Evolutionary conservation across 2,113 vertebrate genomes (phyloP).

Genomic region (Pomatostomus ruficeps): DNA sequence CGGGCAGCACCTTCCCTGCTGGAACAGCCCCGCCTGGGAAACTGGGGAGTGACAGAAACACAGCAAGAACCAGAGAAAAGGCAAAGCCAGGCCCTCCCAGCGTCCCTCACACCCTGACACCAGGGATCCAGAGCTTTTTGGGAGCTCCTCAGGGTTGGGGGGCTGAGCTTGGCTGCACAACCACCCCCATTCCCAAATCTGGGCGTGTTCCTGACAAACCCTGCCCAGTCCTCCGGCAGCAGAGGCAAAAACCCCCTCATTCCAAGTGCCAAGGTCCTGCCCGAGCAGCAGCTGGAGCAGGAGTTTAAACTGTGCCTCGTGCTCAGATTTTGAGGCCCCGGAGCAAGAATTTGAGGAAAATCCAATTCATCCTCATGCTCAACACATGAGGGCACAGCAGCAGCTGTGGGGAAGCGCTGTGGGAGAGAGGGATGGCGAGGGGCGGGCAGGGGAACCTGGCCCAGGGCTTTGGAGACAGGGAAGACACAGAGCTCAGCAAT

Average conservation of each 20-base stretch:
- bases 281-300: background rate
- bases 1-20: background rate
- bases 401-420: background rate
- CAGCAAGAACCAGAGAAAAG: background rate
- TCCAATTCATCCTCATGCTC: background rate
- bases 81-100: background rate
- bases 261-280: background rate
- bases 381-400: background rate
- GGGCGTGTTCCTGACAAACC: accelerated
- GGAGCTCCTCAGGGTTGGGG: background rate
- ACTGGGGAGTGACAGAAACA: background rate
- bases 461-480: background rate
- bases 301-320: background rate
- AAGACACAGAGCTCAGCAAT: background rate
- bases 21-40: background rate
- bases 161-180: background rate
- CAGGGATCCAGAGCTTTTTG: accelerated
- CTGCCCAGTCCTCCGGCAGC: background rate
- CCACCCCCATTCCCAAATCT: accelerated
- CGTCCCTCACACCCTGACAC: accelerated
- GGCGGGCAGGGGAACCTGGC: background rate
- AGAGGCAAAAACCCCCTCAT: background rate
- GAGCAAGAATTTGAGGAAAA: background rate
- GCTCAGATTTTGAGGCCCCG: background rate
- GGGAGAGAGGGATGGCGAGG: background rate